Percentiles rank a stretch among this genome's conserved stretches.
Evolutionary conservation across 2,797 vertebrate species (phyloP).

Genomic region (Trachurus trachurus): DNA sequence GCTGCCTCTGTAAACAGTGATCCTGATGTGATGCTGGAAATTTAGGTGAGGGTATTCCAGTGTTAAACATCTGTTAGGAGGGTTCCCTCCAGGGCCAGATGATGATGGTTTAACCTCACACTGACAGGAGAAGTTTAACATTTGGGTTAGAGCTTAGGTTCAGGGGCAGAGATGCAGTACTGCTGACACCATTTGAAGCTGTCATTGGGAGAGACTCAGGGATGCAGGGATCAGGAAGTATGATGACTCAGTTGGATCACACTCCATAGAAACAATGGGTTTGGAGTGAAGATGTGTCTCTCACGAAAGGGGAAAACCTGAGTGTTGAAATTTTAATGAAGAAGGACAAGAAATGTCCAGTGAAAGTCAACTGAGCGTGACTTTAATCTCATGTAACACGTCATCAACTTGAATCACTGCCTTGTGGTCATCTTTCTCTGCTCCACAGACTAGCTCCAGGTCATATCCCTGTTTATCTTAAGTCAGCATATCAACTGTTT

Average conservation of each 20-base stretch:
- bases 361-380: background rate
- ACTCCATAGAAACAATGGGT: too few species aligned
- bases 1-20: background rate
- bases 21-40: background rate
- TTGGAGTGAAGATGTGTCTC: too few species aligned
- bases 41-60: background rate
- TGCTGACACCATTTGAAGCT: too few species aligned
- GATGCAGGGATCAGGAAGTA: too few species aligned
- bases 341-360: background rate
- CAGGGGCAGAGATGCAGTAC: too few species aligned
- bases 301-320: too few species aligned
- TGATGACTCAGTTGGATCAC: too few species aligned
- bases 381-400: background rate
- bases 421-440: too few species aligned
- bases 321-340: background rate
- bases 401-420: background rate
- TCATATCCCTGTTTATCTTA: too few species aligned
- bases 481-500: too few species aligned
- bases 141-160: background rate
- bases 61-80: background rate
- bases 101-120: background rate
- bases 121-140: background rate
- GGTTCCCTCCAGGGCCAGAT: background rate
- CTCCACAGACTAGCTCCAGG: too few species aligned
- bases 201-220: too few species aligned